Evolutionary conservation across 2,797 vertebrate genomes (phyloP), one percentile per base, ranked within the genome.

Genomic region (Takifugu rubripes): DNA sequence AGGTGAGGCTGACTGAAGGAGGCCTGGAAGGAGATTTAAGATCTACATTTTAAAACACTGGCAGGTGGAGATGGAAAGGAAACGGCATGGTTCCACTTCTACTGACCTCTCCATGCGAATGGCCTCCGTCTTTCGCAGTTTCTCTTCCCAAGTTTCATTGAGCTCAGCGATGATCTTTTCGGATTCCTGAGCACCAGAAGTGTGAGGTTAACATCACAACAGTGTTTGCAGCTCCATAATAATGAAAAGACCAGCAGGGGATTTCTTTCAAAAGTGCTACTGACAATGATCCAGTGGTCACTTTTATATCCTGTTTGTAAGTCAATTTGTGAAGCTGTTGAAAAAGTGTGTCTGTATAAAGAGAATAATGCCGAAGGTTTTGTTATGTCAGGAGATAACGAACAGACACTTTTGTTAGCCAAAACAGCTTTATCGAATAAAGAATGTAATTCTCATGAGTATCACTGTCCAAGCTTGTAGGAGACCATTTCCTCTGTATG

Each of bases 71-170:
- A 66, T 56, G 36, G 36, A 14, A 40, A 40, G 36, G 36, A 14
- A 29, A 29, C 4, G 27, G 27, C 27, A 40, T 14, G 36, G 11
- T 40, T 21, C 46, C 21, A 47, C 0, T 12, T 26, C 14, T 43
- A 82, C 85, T 3, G 76, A 99, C 97, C 97, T 98, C 84, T 99
- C 97, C 96, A 98, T 99, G 69, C 97, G 92, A 86, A 99, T 99
- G 16, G 97, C 95, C 67, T 99, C 97, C 0, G 97, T 99, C 86
- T 99, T 99, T 72, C 97, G 90, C 66, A 99, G 90, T 75, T 99
- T 99, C 84, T 99, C 97, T 76, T 99, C 97, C 97, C 97, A 99
- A 6, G 97, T 99, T 87, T 99, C 97, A 69, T 99, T 99, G 85
- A 99, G 90, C 84, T 99, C 97, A 1, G 97, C 97, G 76, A 99